Percentiles rank a stretch among this genome's conserved stretches.
These are phyloP conservation scores for Nesoenas mayeri DNA, from an alignment of 2,113 vertebrate genomes.

Conservation along the genomic window DNA sequence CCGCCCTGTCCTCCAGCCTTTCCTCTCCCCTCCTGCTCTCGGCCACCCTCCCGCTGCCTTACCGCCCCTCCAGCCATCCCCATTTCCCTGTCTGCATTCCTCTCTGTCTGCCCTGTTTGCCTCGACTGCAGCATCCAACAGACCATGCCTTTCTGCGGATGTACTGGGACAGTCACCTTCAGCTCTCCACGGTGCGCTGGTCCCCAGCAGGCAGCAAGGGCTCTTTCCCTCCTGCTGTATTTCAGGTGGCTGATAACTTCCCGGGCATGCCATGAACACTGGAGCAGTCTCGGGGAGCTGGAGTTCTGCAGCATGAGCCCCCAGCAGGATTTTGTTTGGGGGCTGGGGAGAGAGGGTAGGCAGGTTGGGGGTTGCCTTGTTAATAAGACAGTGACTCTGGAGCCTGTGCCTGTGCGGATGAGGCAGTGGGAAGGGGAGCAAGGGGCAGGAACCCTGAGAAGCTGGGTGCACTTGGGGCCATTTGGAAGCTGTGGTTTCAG, in stretches of 20 bases:
- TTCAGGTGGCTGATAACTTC: neutral
- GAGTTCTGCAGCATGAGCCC: rapidly evolving
- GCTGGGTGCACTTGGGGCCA: neutral
- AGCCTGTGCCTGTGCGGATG: neutral
- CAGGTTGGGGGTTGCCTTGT: neutral
- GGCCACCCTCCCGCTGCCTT: neutral
- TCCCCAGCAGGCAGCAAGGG: rapidly evolving
- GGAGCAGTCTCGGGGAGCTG: neutral
- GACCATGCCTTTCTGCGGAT: rapidly evolving
- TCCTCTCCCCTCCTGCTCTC: neutral
- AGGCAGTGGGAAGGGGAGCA: neutral
- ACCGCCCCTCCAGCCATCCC: neutral
- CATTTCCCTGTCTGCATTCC: neutral
- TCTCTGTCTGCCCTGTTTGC: neutral
- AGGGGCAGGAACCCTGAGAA: neutral
- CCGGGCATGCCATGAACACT: rapidly evolving
- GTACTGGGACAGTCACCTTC: neutral
- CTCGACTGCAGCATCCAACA: neutral
- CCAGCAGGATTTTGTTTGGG: neutral
- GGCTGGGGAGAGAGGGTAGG: neutral
- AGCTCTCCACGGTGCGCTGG: rapidly evolving
- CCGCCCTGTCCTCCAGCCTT: neutral
- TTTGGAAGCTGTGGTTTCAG: neutral
- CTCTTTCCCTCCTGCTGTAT: neutral
- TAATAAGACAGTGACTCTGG: neutral